These are phyloP conservation scores for Dicyrtoma fusca DNA, from an alignment of 2,888 invertebrate genomes.

Conservation along the genomic window DNA sequence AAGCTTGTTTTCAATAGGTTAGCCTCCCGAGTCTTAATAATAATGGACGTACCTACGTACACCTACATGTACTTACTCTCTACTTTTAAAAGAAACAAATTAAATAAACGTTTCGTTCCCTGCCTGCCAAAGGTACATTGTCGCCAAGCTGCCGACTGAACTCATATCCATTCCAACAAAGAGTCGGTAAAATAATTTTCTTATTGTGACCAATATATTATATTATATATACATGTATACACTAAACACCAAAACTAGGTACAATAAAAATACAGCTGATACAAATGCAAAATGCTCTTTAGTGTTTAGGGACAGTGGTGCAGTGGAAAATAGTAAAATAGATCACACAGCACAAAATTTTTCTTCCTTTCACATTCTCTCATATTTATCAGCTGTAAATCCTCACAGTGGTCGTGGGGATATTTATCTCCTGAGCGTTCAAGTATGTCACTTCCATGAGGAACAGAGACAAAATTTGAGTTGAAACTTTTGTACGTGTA, in stretches of 20 bases:
- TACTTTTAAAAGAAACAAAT: background rate
- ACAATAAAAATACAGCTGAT: no score
- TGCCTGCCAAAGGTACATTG: background rate
- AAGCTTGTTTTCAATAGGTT: slow-evolving; percentile 23
- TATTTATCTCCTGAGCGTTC: no score
- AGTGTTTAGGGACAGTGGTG: no score
- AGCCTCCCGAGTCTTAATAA: background rate
- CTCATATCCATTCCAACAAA: background rate
- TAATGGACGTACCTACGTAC: background rate
- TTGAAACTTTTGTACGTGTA: no score
- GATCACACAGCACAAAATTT: no score
- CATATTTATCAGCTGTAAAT: no score
- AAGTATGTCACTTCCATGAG: no score
- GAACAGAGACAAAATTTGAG: no score
- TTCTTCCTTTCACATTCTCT: no score
- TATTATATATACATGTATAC: background rate
- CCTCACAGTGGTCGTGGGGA: no score
- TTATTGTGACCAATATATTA: background rate
- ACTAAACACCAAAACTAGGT: background rate
- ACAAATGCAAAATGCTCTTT: no score
- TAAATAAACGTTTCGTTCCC: slow-evolving; percentile 20
- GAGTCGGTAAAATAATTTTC: background rate
- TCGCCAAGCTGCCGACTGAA: background rate
- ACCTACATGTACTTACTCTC: slow-evolving; percentile 7
- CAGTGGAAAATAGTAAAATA: no score